These are phyloP conservation scores for Disparrhopalites patrizii DNA, from an alignment of 2,888 invertebrate species.

Conservation along the genomic window DNA sequence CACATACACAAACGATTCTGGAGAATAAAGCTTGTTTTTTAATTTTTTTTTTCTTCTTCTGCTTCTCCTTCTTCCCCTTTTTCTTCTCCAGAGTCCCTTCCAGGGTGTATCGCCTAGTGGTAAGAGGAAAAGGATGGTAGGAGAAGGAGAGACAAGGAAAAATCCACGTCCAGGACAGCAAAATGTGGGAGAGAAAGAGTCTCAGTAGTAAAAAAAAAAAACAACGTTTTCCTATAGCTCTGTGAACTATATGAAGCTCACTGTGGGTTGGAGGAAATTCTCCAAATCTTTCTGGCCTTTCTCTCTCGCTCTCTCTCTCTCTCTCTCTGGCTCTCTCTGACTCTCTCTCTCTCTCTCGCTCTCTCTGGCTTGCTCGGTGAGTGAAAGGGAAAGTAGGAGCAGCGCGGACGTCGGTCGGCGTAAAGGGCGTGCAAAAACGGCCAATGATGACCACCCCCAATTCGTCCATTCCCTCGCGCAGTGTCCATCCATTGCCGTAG, in stretches of 20 bases:
- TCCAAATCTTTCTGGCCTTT: too few species aligned
- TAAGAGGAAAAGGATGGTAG: background rate
- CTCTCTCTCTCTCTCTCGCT: constrained; percentile 15
- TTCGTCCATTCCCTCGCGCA: constrained; percentile 21
- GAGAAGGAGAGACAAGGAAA: background rate
- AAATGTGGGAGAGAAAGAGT: too few species aligned
- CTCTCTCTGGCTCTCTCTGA: constrained; percentile 19
- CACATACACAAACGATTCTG: too few species aligned
- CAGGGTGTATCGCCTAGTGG: background rate
- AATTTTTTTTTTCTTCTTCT: too few species aligned
- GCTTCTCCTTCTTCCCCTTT: too few species aligned
- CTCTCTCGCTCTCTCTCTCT: too few species aligned
- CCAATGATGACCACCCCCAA: constrained; percentile 38
- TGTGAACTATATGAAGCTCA: too few species aligned
- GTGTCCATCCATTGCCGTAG: constrained; percentile 22
- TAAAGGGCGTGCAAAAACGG: constrained; percentile 40
- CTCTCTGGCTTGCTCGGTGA: constrained; percentile 6
- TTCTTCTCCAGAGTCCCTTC: too few species aligned
- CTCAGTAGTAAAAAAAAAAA: too few species aligned
- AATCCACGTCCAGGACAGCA: background rate
- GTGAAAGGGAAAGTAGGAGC: constrained; percentile 5
- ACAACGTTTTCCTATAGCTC: too few species aligned
- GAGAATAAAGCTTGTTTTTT: too few species aligned
- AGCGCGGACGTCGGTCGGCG: constrained; percentile 29
- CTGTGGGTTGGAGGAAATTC: too few species aligned